A percentile compares a stretch with the other conserved stretches of the same genome.
phyloP scores from a whole-genome alignment of 2,888 invertebrate species.

The Mylabris sibirica region DNA sequence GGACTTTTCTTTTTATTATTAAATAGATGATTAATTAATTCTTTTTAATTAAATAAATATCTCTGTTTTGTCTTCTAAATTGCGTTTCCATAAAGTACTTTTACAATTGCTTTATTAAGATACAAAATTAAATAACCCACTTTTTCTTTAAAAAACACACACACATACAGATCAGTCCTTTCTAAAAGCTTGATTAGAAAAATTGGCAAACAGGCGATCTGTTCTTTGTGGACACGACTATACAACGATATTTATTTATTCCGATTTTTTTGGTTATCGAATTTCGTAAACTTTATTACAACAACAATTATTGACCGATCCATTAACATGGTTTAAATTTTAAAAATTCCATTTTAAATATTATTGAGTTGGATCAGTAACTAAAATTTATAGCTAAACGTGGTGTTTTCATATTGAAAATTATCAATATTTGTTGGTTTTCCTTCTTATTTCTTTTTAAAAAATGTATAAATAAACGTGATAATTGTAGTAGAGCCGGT shows the following conservation, averaged over 20 bases:
- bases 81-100: conserved; percentile 2
- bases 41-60: neutral
- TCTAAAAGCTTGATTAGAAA: neutral
- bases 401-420: neutral
- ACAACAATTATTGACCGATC: neutral
- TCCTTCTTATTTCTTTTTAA: no score
- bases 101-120: neutral
- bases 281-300: neutral
- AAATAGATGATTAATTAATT: neutral
- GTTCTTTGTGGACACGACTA: neutral
- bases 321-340: neutral
- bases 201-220: neutral
- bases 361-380: no score
- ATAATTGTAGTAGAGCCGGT: conserved; percentile 22
- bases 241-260: neutral
- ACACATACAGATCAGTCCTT: neutral
- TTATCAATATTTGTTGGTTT: conserved; percentile 6
- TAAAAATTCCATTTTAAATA: no score
- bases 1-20: neutral
- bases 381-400: conserved; percentile 8
- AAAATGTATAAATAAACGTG: neutral
- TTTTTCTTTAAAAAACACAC: conserved; percentile 13
- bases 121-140: conserved; percentile 20
- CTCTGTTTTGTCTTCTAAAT: neutral
- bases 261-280: neutral